Conservation (phyloP, 2,797 vertebrate species). For the Cirrhinus molitorella region DNA sequence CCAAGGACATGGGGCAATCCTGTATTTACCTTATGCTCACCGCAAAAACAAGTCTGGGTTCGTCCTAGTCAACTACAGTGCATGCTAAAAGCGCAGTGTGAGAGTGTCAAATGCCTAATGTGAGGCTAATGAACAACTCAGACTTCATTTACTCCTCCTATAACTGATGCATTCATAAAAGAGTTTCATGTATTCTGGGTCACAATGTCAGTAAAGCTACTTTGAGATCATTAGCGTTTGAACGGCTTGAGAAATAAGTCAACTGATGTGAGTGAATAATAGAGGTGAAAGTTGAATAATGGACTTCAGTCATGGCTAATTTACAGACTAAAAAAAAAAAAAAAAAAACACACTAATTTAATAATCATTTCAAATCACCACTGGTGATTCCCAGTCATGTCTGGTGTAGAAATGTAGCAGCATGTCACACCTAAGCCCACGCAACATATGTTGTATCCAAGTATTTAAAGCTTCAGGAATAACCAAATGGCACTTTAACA, state of each 20-base stretch:
- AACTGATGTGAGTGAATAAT: slow-evolving; percentile 24
- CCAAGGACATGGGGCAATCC: slow-evolving; percentile 59
- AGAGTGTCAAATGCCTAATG: background rate
- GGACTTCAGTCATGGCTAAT: slow-evolving; percentile 11
- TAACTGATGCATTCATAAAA: slow-evolving; percentile 17
- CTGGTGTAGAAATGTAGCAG: background rate
- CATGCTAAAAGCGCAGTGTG: background rate
- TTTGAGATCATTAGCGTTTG: slow-evolving; percentile 7
- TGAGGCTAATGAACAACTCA: background rate
- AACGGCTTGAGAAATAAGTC: slow-evolving; percentile 1
- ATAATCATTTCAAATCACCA: slow-evolving; percentile 6
- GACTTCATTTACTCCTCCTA: background rate
- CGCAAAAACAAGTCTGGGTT: slow-evolving; percentile 3
- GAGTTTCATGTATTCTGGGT: background rate
- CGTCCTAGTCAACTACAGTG: background rate
- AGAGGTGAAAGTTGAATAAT: slow-evolving; percentile 38
- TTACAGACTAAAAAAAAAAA: slow-evolving; percentile 21
- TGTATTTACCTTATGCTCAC: slow-evolving; percentile 38
- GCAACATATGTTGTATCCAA: slow-evolving; percentile 15
- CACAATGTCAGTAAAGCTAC: slow-evolving; percentile 1
- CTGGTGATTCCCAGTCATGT: background rate
- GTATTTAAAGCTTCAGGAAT: background rate
- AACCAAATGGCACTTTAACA: background rate
- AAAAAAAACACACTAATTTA: no score
- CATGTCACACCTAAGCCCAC: slow-evolving; percentile 16